Conservation (phyloP, 2,888 invertebrate genomes). For the Eledona agricola region DNA sequence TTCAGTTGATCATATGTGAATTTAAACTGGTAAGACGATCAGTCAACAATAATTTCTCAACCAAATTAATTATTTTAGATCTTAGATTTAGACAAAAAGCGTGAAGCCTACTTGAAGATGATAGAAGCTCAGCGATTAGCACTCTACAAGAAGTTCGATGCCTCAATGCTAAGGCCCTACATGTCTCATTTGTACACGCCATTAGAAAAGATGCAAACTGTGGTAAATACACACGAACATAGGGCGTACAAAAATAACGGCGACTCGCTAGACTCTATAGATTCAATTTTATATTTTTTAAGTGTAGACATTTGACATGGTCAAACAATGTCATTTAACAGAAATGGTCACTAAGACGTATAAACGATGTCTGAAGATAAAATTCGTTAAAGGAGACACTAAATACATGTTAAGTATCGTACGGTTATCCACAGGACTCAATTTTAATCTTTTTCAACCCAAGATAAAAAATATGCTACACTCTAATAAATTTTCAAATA, state of each 20-base stretch:
- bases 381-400: too few species aligned
- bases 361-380: too few species aligned
- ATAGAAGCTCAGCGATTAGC: conserved; percentile 43
- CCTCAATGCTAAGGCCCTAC: conserved; percentile 43
- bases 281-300: too few species aligned
- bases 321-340: too few species aligned
- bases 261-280: background rate
- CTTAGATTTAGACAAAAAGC: background rate
- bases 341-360: too few species aligned
- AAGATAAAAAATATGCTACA: too few species aligned
- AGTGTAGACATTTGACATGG: too few species aligned
- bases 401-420: too few species aligned
- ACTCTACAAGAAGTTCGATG: conserved; percentile 44
- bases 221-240: conserved; percentile 4
- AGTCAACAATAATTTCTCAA: background rate
- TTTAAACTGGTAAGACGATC: conserved; percentile 18
- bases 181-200: conserved; percentile 43
- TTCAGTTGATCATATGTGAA: conserved; percentile 11
- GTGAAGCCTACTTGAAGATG: too few species aligned
- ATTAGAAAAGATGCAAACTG: conserved; percentile 2
- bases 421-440: too few species aligned
- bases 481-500: too few species aligned
- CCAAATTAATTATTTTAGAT: background rate
- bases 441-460: too few species aligned
- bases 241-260: background rate